Conservation (phyloP, 2,113 vertebrate genomes). For the Bothrops jararaca region DNA sequence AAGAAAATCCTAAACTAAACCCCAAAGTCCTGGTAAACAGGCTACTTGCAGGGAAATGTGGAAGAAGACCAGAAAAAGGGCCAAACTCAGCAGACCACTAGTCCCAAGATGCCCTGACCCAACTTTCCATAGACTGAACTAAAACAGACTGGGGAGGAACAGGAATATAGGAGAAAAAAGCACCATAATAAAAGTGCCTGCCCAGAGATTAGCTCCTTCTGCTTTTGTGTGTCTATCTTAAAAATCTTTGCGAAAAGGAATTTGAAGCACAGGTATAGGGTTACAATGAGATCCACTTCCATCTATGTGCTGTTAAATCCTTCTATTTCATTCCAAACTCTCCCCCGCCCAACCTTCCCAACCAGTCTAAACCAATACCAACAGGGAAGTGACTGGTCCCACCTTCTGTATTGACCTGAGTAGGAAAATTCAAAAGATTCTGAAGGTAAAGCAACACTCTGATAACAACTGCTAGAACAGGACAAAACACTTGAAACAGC, state of each 20-base stretch:
- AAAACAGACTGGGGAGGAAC: background rate
- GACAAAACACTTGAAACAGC: background rate
- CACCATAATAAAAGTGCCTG: background rate
- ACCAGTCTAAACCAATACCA: background rate
- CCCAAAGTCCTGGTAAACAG: background rate
- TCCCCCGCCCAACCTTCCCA: background rate
- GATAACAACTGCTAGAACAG: background rate
- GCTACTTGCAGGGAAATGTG: background rate
- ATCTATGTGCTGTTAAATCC: background rate
- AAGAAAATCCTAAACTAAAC: background rate
- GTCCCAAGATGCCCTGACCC: background rate
- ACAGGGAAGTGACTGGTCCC: background rate
- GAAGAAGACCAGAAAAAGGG: background rate
- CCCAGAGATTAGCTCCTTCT: background rate
- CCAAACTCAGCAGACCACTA: background rate
- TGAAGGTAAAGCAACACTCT: background rate
- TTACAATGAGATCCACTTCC: background rate
- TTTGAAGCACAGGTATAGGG: background rate
- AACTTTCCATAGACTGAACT: background rate
- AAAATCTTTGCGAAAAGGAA: background rate
- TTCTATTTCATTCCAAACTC: background rate
- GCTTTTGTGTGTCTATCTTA: background rate
- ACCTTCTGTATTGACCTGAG: background rate
- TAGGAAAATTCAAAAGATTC: background rate
- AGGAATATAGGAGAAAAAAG: background rate